Base-by-base conservation (phyloP, 1,140 invertebrate genomes). In the Heliothis virescens region DNA sequence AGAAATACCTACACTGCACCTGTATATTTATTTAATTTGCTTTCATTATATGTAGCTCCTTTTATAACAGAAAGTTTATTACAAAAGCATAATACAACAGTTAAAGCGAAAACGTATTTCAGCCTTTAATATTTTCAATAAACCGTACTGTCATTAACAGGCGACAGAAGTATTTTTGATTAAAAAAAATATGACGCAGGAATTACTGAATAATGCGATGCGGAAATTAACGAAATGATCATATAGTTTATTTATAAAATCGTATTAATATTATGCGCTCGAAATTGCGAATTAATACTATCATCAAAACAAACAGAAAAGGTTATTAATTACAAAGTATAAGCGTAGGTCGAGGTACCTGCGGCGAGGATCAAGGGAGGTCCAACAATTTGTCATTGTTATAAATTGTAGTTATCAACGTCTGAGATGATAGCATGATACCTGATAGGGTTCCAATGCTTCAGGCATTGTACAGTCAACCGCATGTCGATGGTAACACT, bases 321-420 rank as follows among this genome's bases (percentile, higher is more conserved):
- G 53, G 21, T 72, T 72, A 72, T 72, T 72, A 72, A 72, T 72
- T 72, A 72, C 18, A 47, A 62, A 75, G 41, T 75, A 62, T 48
- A 52, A 50, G 57, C 13, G 55, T 5, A 59, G n/a, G 57, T 47
- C 53, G 34, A 41, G 21, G 18, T 57, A 16, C 69, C 50, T 57
- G 69, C 47, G 13, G 21, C 57, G 67, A 13, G 47, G 71, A 47
- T 73, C 52, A 67, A 67, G 41, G 16, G 18, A 60, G 26, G 34
- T 73, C 71, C 29, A 62, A 75, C 57, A 29, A 75, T 62, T 75
- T 50, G 72, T 50, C 57, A 73, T 73, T 62, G 57, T 60, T 62
- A 62, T 75, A 75, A 75, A 75, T 75, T 48, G 41, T 75, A n/a
- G 57, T 59, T 75, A 75, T 62, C 55, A 62, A 62, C 41, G 47